A percentile compares a stretch with the other conserved stretches of the same genome.
Conservation (phyloP, 64 coral and sea anemone species). For the Stichodactyla mertensii region DNA sequence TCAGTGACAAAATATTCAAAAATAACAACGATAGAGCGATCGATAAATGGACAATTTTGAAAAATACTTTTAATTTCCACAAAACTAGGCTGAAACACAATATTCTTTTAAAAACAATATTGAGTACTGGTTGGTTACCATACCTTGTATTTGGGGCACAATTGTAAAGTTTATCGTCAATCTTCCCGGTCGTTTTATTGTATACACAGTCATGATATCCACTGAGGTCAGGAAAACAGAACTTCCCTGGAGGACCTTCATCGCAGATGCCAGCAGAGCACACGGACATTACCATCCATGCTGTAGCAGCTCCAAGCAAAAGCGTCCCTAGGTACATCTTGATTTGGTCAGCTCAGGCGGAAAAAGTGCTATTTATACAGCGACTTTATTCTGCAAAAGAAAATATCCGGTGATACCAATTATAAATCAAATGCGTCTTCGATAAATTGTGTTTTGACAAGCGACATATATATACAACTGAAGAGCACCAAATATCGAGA, state of each 20-base stretch:
- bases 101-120: neutral
- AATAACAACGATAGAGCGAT: no score
- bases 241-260: constrained; percentile 17
- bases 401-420: neutral
- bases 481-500: neutral
- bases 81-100: no score
- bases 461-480: no score
- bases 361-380: neutral
- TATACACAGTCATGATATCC: constrained; percentile 9
- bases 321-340: constrained; percentile 1
- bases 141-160: neutral
- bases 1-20: no score
- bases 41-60: no score
- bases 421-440: neutral
- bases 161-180: neutral
- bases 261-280: constrained; percentile 11
- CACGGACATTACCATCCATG: neutral
- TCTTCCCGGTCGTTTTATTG: neutral
- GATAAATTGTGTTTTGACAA: neutral
- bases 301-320: neutral
- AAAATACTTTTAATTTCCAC: no score
- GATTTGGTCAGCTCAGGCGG: neutral
- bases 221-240: constrained; percentile 3
- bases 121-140: neutral
- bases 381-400: neutral